Evolutionary conservation across 1,140 invertebrate species (phyloP).

Genomic region (Condylostylus longicornis): DNA sequence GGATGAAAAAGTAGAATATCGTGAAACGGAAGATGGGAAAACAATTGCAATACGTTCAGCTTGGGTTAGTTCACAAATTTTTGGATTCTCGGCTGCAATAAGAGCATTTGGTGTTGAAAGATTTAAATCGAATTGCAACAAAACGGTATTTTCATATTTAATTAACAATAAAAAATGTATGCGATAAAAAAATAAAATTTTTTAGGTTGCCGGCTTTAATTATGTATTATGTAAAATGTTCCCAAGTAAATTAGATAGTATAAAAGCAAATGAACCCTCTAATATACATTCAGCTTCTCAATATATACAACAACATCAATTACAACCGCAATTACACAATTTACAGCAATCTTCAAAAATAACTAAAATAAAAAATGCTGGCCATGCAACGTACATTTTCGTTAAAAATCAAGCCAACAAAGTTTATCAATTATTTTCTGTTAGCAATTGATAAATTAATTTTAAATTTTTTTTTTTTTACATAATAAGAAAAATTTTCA

Average conservation of each 20-base stretch:
- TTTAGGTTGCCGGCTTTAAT: slow-evolving; percentile 52
- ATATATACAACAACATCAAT: slow-evolving; percentile 25
- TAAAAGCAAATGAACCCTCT: slow-evolving; percentile 15
- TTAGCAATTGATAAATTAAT: slow-evolving; percentile 18
- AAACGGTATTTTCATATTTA: slow-evolving; percentile 52
- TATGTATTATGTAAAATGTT: slow-evolving; percentile 59
- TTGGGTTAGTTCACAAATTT: slow-evolving; percentile 75
- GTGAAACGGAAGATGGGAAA: slow-evolving; percentile 47
- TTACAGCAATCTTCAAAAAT: slow-evolving; percentile 22
- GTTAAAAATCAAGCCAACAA: slow-evolving; percentile 54
- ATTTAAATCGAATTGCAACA: slow-evolving; percentile 68
- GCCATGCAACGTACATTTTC: slow-evolving; percentile 58
- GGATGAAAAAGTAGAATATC: slow-evolving; percentile 75
- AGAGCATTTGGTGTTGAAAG: slow-evolving; percentile 74
- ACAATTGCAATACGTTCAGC: slow-evolving; percentile 65
- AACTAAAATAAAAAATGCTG: slow-evolving; percentile 53
- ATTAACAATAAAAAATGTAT: slow-evolving; percentile 1
- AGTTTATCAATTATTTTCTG: slow-evolving; percentile 36
- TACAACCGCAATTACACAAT: slow-evolving; percentile 21
- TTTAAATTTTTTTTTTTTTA: not conserved
- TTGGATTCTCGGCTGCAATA: slow-evolving; percentile 74
- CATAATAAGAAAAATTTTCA: too few relatives aligned
- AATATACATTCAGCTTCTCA: slow-evolving; percentile 25
- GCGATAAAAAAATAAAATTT: slow-evolving; percentile 1
- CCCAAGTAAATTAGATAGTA: slow-evolving; percentile 29